Evolutionary conservation across 2,888 invertebrate species (phyloP), one percentile per base, ranked within the genome.

Genomic region (Pasiphila rectangulata): DNA sequence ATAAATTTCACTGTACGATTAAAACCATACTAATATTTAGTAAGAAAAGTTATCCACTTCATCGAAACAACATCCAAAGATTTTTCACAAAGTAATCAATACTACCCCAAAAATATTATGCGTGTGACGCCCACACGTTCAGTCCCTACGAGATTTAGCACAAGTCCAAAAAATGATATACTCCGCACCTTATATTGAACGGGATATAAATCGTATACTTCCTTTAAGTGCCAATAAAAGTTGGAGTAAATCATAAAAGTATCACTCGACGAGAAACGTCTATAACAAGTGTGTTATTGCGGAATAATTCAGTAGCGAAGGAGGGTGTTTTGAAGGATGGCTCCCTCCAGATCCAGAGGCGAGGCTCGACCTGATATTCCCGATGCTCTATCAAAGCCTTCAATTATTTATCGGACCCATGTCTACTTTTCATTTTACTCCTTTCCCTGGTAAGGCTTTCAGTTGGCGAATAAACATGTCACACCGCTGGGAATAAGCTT

Each of bases 151-250:
- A 79, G 76, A 82, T 73, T 80, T 72, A 68, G 71, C 69, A 67
- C 61, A 69, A 76, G 74, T 78, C 52, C 73, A 81, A 84, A 87
- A 86, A 85, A 84, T 85, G 84, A 85, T 86, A 84, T 77, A 85
- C 82, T 83, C 75, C 72, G 67, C 77, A 77, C 81, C 81, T 83
- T 82, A 84, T 86, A 86, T 87, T 86, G 84, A 84, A 83, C 84
- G 78, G 75, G 72, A 80, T 85, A 87, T 87, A 87, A 86, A 87
- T 87, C 84, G 83, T 83, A 82, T 86, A 86, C 84, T 85, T 83
- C 83, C 84, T 84, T 82, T 88, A 88, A 87, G 87, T 86, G 85
- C 87, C 87, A 88, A 88, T 88, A 88, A 88, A 88, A 88, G 82
- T 87, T 83, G 84, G 72, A 86, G 86, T 87, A 88, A 88, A 88